Evolutionary conservation across 2,797 vertebrate genomes (phyloP).

Genomic region (Hybognathus amarus): DNA sequence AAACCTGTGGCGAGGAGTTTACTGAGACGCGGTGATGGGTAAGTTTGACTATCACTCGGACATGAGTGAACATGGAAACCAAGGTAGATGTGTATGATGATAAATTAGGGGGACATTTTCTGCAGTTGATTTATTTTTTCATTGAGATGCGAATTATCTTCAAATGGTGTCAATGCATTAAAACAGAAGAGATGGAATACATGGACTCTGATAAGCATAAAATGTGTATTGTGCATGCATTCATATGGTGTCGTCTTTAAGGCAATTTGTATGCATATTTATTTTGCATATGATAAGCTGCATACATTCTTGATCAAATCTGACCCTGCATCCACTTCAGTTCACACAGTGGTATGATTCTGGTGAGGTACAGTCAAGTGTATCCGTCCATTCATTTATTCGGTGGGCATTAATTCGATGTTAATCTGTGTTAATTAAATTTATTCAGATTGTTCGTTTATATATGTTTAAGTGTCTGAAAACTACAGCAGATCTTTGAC

Average conservation of each 20-base stretch:
- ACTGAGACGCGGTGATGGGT: conserved; percentile 80
- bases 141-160: background rate
- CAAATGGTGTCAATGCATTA: background rate
- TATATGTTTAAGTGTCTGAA: background rate
- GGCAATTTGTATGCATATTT: background rate
- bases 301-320: background rate
- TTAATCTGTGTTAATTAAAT: background rate
- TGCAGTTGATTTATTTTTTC: conserved; percentile 12
- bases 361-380: background rate
- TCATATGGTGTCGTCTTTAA: background rate
- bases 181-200: background rate
- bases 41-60: conserved; percentile 63
- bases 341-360: conserved; percentile 22
- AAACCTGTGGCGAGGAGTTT: conserved; percentile 77
- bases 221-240: background rate
- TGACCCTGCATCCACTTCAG: background rate
- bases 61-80: background rate
- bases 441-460: background rate
- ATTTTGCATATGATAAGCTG: background rate
- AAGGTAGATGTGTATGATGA: background rate
- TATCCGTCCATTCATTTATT: conserved; percentile 24
- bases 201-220: background rate
- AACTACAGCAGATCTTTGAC: background rate
- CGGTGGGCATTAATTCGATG: background rate
- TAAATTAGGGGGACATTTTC: background rate